A percentile compares a stretch with the other conserved stretches of the same genome.
Evolutionary conservation across 92 coral and sea anemone species (phyloP).

Genomic region (Bergia sp.): DNA sequence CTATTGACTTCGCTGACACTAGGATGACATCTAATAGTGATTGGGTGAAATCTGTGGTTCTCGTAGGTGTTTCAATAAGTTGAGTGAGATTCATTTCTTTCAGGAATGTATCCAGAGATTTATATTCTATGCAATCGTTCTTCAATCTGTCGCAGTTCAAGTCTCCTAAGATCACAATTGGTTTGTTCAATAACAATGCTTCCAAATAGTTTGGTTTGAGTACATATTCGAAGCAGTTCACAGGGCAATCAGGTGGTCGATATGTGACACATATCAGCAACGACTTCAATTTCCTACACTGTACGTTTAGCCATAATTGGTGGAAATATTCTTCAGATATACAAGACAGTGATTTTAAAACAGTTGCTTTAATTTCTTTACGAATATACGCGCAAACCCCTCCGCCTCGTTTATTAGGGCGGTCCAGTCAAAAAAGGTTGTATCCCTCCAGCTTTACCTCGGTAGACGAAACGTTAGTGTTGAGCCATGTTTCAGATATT

Average conservation of each 20-base stretch:
- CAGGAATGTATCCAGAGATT: slow-evolving; percentile 41
- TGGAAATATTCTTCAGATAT: slow-evolving; percentile 60
- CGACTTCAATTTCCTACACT: slow-evolving; percentile 49
- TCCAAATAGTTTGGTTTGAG: slow-evolving; percentile 64
- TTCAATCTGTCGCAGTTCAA: slow-evolving; percentile 57
- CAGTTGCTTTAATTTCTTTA: slow-evolving; percentile 54
- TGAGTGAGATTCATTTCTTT: slow-evolving; percentile 64
- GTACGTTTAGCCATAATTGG: slow-evolving; percentile 57
- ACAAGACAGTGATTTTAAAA: slow-evolving; percentile 45
- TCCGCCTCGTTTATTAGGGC: too few relatives aligned
- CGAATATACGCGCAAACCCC: slow-evolving; percentile 68
- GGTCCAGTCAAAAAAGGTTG: neutral
- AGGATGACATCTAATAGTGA: slow-evolving; percentile 66
- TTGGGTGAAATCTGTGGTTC: slow-evolving; percentile 56
- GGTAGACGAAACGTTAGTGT: too few relatives aligned
- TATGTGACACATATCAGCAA: slow-evolving; percentile 56
- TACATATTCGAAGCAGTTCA: slow-evolving; percentile 51
- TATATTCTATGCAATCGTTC: slow-evolving; percentile 42
- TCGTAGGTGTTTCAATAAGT: slow-evolving; percentile 63
- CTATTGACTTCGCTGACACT: slow-evolving; percentile 37
- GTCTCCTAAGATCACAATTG: slow-evolving; percentile 57
- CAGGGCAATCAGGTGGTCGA: slow-evolving; percentile 61
- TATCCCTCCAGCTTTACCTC: slow-evolving; percentile 4
- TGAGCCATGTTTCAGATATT: too few relatives aligned
- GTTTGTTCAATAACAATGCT: slow-evolving; percentile 60